These are phyloP conservation scores for Chironomus striatipennis DNA, from an alignment of 1,140 invertebrate species.

Conservation along the genomic window DNA sequence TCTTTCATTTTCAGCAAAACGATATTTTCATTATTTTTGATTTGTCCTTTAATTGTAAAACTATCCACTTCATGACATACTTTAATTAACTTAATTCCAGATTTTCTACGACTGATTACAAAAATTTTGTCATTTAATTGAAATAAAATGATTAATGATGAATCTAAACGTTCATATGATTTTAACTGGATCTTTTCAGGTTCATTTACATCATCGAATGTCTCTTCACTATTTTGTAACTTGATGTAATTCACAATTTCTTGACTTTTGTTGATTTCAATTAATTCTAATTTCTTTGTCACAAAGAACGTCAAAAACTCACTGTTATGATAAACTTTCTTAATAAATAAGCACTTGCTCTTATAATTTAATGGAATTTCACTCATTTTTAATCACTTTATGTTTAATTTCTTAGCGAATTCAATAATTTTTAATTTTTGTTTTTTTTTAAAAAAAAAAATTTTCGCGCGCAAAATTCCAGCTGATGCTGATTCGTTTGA, in stretches of 20 bases:
- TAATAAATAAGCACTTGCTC: background rate
- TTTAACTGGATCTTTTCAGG: background rate
- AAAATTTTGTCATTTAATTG: background rate
- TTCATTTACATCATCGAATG: background rate
- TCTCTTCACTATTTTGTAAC: background rate
- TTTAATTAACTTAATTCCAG: background rate
- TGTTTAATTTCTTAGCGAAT: too few species aligned
- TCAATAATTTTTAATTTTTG: too few species aligned
- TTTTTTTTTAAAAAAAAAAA: too few species aligned
- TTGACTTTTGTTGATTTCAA: background rate
- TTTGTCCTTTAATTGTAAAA: background rate
- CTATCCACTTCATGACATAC: background rate
- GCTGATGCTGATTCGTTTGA: too few species aligned
- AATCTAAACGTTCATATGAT: background rate
- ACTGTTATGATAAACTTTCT: background rate
- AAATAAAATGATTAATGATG: background rate
- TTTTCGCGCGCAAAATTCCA: too few species aligned
- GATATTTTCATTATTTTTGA: background rate
- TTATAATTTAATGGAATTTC: background rate
- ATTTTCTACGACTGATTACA: background rate
- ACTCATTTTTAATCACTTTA: background rate
- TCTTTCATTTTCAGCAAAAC: background rate
- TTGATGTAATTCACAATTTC: background rate
- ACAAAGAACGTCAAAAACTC: background rate
- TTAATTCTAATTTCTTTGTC: background rate